Evolutionary conservation across 2,888 invertebrate species (phyloP), one percentile per base, ranked within the genome.

Genomic region (Chrysolina haemoptera): DNA sequence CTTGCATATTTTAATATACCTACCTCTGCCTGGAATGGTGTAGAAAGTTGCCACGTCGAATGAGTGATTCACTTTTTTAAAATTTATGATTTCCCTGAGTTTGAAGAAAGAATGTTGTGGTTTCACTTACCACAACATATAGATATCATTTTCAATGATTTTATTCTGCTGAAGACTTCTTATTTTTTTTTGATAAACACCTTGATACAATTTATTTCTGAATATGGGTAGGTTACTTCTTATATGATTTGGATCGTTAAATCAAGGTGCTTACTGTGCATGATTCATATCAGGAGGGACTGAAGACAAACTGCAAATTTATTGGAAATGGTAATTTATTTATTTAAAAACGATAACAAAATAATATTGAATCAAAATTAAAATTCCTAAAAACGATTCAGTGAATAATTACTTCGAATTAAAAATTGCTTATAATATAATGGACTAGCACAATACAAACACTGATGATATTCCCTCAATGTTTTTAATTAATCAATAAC

Each of bases 391-490:
- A 53, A 76, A 77, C 53, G 64, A 76, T 73, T 67, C 18, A 64
- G 65, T 16, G 48, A 75, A 67, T 55, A 62, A 74, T 65, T 76
- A 78, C 74, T 79, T 79, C 79, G 77, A 80, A 81, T 80, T 77
- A 80, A 74, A 78, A 77, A 75, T 77, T 76, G 68, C 62, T 70
- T 77, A 76, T 76, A 76, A 78, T 73, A 73, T 74, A 84, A 80
- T 83, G 84, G 86, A 86, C 86, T 86, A 86, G 86, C 81, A 84
- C 82, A 83, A 78, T 81, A 83, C 84, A 85, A 85, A 86, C 86
- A 85, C 84, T 84, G 84, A 84, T 79, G 79, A 76, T 75, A 76
- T 74, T 73, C 70, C 40, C 64, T 64, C 72, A 67, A 78, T 67
- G n/a, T 27, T 59, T n/a, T 35, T 10, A 59, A 6, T 10, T 22